Evolutionary conservation across 2,888 invertebrate species (phyloP), one percentile per base, ranked within the genome.

Genomic region (Sinotaia quadrata): DNA sequence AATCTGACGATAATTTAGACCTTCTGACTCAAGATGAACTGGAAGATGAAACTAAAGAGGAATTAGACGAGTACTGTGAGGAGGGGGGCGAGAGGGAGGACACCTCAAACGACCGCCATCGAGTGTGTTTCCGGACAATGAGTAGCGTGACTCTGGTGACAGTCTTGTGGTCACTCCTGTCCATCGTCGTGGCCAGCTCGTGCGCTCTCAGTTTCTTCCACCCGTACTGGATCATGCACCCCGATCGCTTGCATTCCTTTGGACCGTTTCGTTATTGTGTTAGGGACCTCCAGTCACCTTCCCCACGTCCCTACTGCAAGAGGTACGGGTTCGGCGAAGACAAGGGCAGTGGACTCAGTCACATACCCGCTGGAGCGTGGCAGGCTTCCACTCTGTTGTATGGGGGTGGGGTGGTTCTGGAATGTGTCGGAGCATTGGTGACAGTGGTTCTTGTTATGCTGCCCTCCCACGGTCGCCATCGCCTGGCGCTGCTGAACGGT

Each of bases 201-300:
- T 84, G 84, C 61, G 80, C 80, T 8, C 81, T 84, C 68, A 85
- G 85, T 58, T 85, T 87, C 74, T 75, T 85, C 7, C 86, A 87
- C 68, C 86, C 87, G 0, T 83, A 82, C 65, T 88, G 88, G 88
- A 78, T 87, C 65, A 76, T 85, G 44, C 82, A 81, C 61, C 80
- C 76, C 21, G 73, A 77, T 31, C 74, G 75, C 36, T 58, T 76
- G 8, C 80, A 81, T 58, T 80, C 78, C 15, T 78, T 83, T 60
- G 83, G 83, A 8, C 73, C 82, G 61, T 78, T 77, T 69, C 76
- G 74, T 56, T 78, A 76, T 49, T 83, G 83, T 66, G 69, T 77
- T 15, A 65, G 72, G 56, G 78, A 78, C 60, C 63, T 61, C 44
- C 41, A 44, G 2, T 57, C 59, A 36, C 31, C 71, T 7, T 52